phyloP scores from a whole-genome alignment of 1,140 invertebrate species.

The Plodia interpunctella region DNA sequence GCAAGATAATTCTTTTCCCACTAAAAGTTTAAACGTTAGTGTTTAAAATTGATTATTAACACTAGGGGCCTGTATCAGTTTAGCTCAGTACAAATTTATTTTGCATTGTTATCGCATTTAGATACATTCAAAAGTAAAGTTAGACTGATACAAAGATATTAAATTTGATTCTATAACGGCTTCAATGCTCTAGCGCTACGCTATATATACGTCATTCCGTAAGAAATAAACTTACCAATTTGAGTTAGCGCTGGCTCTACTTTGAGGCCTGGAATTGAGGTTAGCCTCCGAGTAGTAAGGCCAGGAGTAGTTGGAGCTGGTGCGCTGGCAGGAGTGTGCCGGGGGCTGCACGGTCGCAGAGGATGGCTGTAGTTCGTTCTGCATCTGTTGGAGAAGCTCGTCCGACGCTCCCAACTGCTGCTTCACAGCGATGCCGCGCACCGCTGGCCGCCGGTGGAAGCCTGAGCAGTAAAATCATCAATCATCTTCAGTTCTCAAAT shows the following conservation, averaged over 20 bases:
- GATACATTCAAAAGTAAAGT: too few species aligned
- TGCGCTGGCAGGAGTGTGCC: constrained; percentile 59
- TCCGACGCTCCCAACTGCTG: constrained; percentile 86
- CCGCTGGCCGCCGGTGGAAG: constrained; percentile 91
- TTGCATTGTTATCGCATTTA: too few species aligned
- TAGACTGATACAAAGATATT: too few species aligned
- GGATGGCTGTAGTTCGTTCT: constrained; percentile 81
- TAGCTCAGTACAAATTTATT: too few species aligned
- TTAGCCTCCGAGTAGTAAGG: constrained; percentile 81
- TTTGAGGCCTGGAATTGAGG: constrained; percentile 64
- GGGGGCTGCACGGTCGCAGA: constrained; percentile 68
- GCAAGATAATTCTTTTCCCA: too few species aligned
- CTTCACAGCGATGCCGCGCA: constrained; percentile 79
- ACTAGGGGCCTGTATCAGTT: too few species aligned
- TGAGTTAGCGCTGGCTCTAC: constrained; percentile 49
- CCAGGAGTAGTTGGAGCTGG: constrained; percentile 78
- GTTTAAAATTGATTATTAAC: too few species aligned
- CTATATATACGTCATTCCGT: too few species aligned
- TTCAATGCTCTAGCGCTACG: too few species aligned
- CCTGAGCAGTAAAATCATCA: constrained; percentile 30
- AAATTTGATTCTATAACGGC: too few species aligned
- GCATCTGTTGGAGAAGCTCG: constrained; percentile 89
- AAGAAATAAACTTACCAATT: constrained; percentile 65
- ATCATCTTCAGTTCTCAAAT: too few species aligned
- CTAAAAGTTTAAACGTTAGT: too few species aligned